Evolutionary conservation across 2,797 vertebrate species (phyloP).

Genomic region (Cyprinella venusta): DNA sequence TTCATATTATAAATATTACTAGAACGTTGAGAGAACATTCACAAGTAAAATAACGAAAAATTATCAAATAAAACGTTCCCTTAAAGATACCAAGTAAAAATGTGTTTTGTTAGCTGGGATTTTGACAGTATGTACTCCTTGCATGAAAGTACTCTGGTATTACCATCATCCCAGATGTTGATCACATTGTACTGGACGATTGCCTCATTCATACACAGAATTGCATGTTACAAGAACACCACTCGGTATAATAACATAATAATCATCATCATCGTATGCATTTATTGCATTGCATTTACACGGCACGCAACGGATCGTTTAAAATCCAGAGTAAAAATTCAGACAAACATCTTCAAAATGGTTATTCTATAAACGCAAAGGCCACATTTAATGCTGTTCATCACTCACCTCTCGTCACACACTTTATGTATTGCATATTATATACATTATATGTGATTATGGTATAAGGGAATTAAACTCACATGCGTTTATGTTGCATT

Average conservation of each 20-base stretch:
- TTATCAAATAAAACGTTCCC: no score
- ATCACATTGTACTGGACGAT: neutral
- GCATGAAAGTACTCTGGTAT: neutral
- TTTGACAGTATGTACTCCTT: neutral
- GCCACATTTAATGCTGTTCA: neutral
- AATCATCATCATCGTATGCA: neutral
- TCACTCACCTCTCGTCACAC: neutral
- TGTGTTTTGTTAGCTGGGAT: no score
- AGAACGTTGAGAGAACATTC: no score
- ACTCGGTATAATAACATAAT: neutral
- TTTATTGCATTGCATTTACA: neutral
- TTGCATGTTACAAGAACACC: neutral
- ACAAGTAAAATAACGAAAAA: no score
- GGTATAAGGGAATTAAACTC: neutral
- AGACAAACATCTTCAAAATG: neutral
- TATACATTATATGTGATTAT: neutral
- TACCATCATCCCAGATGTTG: no score
- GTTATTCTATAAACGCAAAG: conserved; percentile 1
- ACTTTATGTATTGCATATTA: neutral
- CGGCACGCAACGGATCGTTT: no score
- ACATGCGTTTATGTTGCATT: neutral
- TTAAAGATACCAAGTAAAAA: no score
- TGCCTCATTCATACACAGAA: neutral
- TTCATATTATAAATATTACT: no score
- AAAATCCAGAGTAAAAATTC: neutral